Evolutionary conservation across 2,113 vertebrate genomes (phyloP), one percentile per base, ranked within the genome.

Genomic region (Fregata magnificens): DNA sequence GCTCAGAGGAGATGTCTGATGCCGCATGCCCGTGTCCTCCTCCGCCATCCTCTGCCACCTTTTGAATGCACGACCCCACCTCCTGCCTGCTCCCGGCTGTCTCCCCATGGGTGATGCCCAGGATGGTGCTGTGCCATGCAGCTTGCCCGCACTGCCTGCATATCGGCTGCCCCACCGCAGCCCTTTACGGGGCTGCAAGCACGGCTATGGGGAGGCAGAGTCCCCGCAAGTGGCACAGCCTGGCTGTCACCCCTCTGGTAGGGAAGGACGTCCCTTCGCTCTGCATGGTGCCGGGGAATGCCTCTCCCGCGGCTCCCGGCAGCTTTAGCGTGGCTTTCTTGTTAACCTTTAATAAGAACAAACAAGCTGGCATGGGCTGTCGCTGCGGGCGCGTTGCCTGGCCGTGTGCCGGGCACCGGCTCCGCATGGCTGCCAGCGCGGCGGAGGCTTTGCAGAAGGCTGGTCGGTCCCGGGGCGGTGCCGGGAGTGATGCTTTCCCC

Each of bases 291-390:
- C 47, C 1, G 1, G 47, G 49, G 58, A 65, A 49, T 2, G 4
- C 77, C 77, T 66, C 77, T 88, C 47, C 79, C 0, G 2, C 1
- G 0, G 53, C 65, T 49, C 34, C 19, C 29, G 2, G 56, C 86
- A 40, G 93, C 56, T 78, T 85, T 31, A 84, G 90, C 9, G 0
- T 71, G 85, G 67, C 88, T 92, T 74, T 80, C 86, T 83, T 22
- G 24, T 97, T 97, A 96, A 96, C 70, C 78, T 93, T 97, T 96
- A 97, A 97, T 95, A 95, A 97, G 95, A 95, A 95, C 95, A 97
- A 97, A 97, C 18, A 18, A 95, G 95, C 90, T 96, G 95, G 89
- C 90, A 84, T 78, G 56, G 73, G 74, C 66, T 2, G 2, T 40
- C 4, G 16, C 93, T 84, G 88, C 36, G 6, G 82, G 86, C 69